These are phyloP conservation scores for Dascillus cervinus DNA, from an alignment of 2,888 invertebrate species.

Conservation along the genomic window DNA sequence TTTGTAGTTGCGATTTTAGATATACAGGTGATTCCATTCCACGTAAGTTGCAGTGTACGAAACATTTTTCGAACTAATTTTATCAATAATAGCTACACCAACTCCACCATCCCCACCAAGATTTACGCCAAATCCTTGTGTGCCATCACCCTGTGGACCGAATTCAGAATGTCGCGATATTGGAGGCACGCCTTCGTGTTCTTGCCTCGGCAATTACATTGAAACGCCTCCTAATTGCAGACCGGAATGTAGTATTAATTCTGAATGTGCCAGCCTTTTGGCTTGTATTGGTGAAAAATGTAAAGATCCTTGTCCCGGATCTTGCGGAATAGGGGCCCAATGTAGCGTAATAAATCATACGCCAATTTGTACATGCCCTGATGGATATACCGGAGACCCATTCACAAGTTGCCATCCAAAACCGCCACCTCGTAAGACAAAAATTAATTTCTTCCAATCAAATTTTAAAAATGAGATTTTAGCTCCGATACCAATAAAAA, in stretches of 20 bases:
- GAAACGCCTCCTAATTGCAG: slow-evolving; percentile 73
- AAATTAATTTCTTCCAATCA: too few relatives aligned
- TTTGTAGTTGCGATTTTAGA: slow-evolving; percentile 54
- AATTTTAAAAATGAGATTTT: slow-evolving; percentile 12
- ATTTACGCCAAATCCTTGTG: slow-evolving; percentile 52
- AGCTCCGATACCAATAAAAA: slow-evolving; percentile 35
- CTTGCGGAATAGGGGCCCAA: slow-evolving; percentile 51
- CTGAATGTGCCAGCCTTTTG: slow-evolving; percentile 59
- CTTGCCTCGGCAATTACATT: slow-evolving; percentile 62
- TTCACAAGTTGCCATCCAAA: slow-evolving; percentile 52
- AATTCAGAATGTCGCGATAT: slow-evolving; percentile 58
- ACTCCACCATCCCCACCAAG: slow-evolving; percentile 24
- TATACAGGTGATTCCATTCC: slow-evolving; percentile 62
- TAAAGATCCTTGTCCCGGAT: slow-evolving; percentile 62
- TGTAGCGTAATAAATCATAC: slow-evolving; percentile 55
- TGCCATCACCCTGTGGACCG: slow-evolving; percentile 62
- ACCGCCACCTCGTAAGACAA: slow-evolving; percentile 31
- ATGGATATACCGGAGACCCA: slow-evolving; percentile 60
- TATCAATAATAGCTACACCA: too few relatives aligned
- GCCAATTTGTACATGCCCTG: slow-evolving; percentile 57
- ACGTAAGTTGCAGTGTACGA: slow-evolving; percentile 26
- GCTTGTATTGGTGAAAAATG: slow-evolving; percentile 70
- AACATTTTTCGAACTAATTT: too few relatives aligned
- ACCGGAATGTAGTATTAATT: slow-evolving; percentile 70
- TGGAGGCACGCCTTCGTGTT: slow-evolving; percentile 44